A percentile compares a stretch with the other conserved stretches of the same genome.
Conservation (phyloP, 92 coral and sea anemone species). For the Galaxea fascicularis region DNA sequence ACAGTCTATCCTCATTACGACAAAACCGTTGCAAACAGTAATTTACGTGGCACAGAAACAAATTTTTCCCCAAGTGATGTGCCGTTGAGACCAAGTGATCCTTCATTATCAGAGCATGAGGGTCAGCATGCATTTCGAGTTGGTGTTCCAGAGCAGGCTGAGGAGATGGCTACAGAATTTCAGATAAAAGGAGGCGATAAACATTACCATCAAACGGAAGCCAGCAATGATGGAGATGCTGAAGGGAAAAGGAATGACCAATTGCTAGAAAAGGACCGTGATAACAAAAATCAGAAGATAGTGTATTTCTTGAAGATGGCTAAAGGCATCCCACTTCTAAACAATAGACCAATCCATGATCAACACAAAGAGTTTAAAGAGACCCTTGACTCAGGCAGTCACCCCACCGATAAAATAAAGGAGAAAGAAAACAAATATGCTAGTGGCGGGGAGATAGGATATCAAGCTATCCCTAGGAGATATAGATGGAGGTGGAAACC, state of each 20-base stretch:
- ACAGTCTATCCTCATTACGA: neutral
- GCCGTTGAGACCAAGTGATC: neutral
- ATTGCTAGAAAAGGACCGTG: conserved; percentile 14
- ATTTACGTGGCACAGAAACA: neutral
- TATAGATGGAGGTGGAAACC: conserved; percentile 3
- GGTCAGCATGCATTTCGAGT: conserved; percentile 5
- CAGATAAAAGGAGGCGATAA: neutral
- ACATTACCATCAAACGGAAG: neutral
- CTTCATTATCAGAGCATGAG: neutral
- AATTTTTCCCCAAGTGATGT: neutral
- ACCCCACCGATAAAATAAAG: neutral
- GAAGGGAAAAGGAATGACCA: neutral
- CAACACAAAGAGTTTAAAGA: neutral
- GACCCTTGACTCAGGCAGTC: neutral
- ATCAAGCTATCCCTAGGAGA: neutral
- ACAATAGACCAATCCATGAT: conserved; percentile 4
- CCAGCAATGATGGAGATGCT: neutral
- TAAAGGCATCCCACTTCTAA: conserved; percentile 47
- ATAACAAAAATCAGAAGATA: conserved; percentile 33
- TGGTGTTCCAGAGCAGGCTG: conserved; percentile 27
- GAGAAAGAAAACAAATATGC: neutral
- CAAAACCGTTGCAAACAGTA: neutral
- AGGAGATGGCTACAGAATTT: neutral
- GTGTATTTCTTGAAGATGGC: conserved; percentile 56
- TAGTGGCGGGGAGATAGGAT: neutral